Percentiles rank a stretch among this genome's conserved stretches.
phyloP scores from a whole-genome alignment of 2,113 vertebrate genomes.

The Leptosomus discolor region DNA sequence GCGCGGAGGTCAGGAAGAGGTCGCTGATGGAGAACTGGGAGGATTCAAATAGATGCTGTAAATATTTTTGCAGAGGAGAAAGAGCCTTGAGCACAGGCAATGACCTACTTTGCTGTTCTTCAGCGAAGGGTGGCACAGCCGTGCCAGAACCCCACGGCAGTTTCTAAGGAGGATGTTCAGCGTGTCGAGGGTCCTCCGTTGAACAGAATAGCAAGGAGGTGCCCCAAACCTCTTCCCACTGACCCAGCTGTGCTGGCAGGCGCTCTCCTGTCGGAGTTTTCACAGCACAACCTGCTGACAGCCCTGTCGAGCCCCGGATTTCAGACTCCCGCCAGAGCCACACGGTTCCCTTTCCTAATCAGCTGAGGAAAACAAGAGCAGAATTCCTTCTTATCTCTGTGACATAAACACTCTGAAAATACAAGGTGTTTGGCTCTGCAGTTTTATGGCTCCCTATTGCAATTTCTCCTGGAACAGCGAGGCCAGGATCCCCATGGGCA shows the following conservation, averaged over 20 bases:
- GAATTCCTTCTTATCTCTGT: background rate
- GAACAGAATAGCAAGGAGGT: accelerated
- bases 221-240: background rate
- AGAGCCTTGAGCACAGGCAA: constrained; percentile 12
- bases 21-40: background rate
- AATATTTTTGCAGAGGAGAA: constrained; percentile 40
- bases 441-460: background rate
- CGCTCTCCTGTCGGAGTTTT: background rate
- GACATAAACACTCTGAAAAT: background rate
- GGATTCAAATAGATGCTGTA: constrained; percentile 27
- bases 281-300: background rate
- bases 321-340: background rate
- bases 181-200: accelerated
- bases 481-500: background rate
- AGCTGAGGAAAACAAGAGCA: background rate
- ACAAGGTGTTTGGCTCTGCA: background rate
- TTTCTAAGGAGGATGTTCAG: background rate
- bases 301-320: background rate
- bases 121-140: background rate
- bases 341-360: background rate
- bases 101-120: constrained; percentile 8
- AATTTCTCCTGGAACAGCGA: background rate
- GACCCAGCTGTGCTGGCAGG: background rate
- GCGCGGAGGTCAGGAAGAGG: background rate
- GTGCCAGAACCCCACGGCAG: background rate